A percentile compares a stretch with the other conserved stretches of the same genome.
phyloP scores from a whole-genome alignment of 1,140 invertebrate genomes.

The Ceratosolen solmsi region DNA sequence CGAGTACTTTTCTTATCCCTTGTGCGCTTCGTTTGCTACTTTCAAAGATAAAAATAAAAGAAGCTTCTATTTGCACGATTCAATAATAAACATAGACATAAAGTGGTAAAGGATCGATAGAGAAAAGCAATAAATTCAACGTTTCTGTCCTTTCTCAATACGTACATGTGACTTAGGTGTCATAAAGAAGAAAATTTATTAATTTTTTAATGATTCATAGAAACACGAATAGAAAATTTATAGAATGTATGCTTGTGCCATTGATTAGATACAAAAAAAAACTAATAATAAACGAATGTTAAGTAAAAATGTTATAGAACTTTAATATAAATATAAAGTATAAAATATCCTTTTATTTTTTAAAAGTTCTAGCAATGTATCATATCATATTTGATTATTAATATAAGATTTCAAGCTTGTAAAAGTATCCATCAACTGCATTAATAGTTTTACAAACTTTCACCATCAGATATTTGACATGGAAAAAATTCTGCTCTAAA shows the following conservation, averaged over 20 bases:
- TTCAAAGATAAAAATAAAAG: neutral
- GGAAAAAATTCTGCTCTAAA: neutral
- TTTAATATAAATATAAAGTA: neutral
- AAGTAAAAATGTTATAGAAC: no score
- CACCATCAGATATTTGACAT: neutral
- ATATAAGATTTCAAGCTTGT: no score
- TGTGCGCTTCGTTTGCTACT: neutral
- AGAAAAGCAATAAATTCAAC: slow-evolving; percentile 22
- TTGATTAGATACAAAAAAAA: no score
- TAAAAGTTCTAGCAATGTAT: no score
- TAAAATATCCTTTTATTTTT: no score
- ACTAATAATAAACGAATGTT: no score
- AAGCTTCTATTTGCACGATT: neutral
- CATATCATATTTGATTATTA: no score
- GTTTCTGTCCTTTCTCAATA: neutral
- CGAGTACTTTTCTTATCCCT: neutral
- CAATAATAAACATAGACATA: slow-evolving; percentile 20
- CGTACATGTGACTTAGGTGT: neutral
- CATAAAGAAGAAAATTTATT: neutral
- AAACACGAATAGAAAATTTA: no score
- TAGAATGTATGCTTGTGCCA: no score
- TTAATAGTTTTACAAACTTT: neutral
- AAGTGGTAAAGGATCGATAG: slow-evolving; percentile 34
- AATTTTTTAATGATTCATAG: no score
- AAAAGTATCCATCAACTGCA: no score